Percentiles rank a stretch among this genome's conserved stretches.
These are phyloP conservation scores for Acanthiza pusilla DNA, from an alignment of 2,797 vertebrate genomes.

Conservation along the genomic window DNA sequence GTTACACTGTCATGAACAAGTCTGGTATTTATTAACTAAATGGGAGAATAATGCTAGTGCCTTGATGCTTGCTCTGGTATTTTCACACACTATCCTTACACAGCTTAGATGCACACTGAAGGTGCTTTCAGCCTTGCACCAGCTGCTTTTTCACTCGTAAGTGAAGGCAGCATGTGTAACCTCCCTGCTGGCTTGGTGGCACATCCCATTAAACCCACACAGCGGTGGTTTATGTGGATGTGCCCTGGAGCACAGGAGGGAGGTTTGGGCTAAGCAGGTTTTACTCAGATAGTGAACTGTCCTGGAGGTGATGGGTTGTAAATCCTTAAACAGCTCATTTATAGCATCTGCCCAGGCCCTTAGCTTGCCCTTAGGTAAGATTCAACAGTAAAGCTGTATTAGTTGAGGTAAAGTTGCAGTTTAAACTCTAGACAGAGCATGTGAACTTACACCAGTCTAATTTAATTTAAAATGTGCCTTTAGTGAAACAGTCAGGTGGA, in stretches of 20 bases:
- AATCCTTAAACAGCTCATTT: neutral
- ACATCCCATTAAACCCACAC: neutral
- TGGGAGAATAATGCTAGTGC: neutral
- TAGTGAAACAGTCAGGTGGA: neutral
- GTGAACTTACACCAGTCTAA: neutral
- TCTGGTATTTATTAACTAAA: neutral
- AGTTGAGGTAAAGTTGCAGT: neutral
- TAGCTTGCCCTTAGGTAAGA: neutral
- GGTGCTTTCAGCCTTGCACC: neutral
- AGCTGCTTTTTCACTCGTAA: neutral
- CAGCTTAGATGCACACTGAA: neutral
- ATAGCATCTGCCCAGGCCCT: neutral
- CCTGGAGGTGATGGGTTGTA: neutral
- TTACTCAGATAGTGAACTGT: neutral
- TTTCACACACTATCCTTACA: neutral
- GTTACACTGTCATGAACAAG: neutral
- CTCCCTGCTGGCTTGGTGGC: neutral
- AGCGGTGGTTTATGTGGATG: neutral
- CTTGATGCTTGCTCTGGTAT: neutral
- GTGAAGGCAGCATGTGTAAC: accelerated
- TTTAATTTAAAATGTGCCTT: neutral
- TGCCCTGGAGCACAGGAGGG: constrained; percentile 8
- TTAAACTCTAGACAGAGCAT: neutral
- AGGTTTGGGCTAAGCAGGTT: neutral
- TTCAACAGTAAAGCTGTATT: neutral